phyloP scores from a whole-genome alignment of 2,797 vertebrate species.

The Hipposideros larvatus region DNA sequence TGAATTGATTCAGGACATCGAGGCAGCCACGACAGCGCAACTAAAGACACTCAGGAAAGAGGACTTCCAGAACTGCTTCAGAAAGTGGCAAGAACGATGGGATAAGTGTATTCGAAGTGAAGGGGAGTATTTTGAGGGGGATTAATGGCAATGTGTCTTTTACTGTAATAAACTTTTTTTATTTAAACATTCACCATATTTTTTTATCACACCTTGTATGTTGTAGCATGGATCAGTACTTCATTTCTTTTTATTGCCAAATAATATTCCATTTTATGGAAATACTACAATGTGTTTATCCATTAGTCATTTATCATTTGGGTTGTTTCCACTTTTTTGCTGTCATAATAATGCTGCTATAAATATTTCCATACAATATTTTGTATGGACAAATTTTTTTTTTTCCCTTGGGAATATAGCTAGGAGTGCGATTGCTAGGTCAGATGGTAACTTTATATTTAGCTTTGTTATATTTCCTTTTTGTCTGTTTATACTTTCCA shows the following conservation, averaged over 20 bases:
- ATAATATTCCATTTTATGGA: neutral
- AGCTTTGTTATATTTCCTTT: neutral
- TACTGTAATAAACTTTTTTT: too few relatives aligned
- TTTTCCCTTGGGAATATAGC: neutral
- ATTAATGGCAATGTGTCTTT: too few relatives aligned
- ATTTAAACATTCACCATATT: too few relatives aligned
- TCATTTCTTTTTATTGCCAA: neutral
- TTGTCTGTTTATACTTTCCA: neutral
- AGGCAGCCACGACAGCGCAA: too few relatives aligned
- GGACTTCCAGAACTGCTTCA: too few relatives aligned
- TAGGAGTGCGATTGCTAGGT: neutral
- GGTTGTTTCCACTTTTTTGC: neutral
- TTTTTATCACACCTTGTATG: too few relatives aligned
- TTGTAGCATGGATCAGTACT: rapidly evolving
- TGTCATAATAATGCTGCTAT: neutral
- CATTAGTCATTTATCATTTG: neutral
- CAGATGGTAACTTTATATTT: slow-evolving; percentile 3
- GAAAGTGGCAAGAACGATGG: too few relatives aligned
- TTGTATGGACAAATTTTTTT: neutral
- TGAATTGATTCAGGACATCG: too few relatives aligned
- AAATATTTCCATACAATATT: neutral
- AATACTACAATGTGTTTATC: neutral
- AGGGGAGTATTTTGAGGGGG: too few relatives aligned
- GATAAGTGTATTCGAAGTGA: too few relatives aligned
- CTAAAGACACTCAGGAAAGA: too few relatives aligned